phyloP scores from a whole-genome alignment of 2,888 invertebrate genomes.

The Xestoiulus laeticollis region DNA sequence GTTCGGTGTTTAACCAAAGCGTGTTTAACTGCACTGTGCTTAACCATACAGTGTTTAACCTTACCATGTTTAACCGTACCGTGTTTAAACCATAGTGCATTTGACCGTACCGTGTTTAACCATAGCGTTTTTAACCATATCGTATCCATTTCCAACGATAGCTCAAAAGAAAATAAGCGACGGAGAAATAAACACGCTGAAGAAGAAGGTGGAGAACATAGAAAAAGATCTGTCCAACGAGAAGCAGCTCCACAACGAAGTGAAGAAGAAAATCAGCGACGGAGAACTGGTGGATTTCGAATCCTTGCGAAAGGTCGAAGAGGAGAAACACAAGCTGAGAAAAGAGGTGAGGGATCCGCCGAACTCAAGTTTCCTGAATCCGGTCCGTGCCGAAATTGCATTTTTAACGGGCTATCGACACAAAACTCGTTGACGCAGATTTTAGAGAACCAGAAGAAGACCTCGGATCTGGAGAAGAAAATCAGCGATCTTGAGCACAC shows the following conservation, averaged over 20 bases:
- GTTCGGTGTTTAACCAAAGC: too few relatives aligned
- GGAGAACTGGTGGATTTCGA: conserved; percentile 55
- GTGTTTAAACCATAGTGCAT: too few relatives aligned
- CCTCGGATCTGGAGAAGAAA: conserved; percentile 71
- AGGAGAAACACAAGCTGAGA: conserved; percentile 70
- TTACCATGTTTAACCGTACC: too few relatives aligned
- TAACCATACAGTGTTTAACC: too few relatives aligned
- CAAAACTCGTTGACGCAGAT: too few relatives aligned
- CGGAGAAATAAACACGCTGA: conserved; percentile 63
- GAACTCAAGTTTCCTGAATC: conserved; percentile 49
- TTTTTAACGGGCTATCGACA: too few relatives aligned
- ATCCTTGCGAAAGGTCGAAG: conserved; percentile 62
- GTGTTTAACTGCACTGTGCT: too few relatives aligned
- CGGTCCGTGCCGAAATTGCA: too few relatives aligned
- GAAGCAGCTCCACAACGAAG: conserved; percentile 71
- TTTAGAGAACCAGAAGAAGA: conserved; percentile 75
- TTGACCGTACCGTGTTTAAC: too few relatives aligned
- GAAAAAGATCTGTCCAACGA: conserved; percentile 70
- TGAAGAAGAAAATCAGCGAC: conserved; percentile 65
- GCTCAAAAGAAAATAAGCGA: conserved; percentile 46
- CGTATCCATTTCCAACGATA: neutral
- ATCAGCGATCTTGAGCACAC: conserved; percentile 64
- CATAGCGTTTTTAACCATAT: too few relatives aligned
- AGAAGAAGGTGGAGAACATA: conserved; percentile 73
- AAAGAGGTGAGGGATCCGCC: conserved; percentile 68